Evolutionary conservation across 2,113 vertebrate genomes (phyloP).

Genomic region (pig (Sus scrofa)): DNA sequence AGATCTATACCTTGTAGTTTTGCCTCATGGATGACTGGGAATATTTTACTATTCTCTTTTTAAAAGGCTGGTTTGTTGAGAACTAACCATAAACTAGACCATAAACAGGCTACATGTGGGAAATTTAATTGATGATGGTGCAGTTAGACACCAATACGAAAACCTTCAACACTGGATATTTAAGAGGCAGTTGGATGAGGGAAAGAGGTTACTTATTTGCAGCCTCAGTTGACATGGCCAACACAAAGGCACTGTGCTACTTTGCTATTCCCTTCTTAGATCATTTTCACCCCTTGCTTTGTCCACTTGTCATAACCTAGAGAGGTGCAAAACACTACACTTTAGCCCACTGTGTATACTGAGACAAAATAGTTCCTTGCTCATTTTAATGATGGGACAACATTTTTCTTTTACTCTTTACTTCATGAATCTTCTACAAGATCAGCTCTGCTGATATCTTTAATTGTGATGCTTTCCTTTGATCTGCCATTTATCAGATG

Average conservation of each 20-base stretch:
- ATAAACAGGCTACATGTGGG: background rate
- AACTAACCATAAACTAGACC: background rate
- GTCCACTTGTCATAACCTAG: background rate
- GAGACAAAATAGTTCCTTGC: background rate
- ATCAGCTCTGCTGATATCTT: background rate
- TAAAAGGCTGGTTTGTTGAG: background rate
- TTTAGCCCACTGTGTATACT: background rate
- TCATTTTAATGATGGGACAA: background rate
- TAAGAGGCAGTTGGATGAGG: background rate
- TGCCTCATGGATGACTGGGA: background rate
- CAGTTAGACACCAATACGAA: background rate
- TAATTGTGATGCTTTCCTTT: background rate
- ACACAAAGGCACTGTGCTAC: background rate
- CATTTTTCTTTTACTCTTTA: background rate
- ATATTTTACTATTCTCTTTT: background rate
- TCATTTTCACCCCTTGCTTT: background rate
- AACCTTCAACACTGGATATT: background rate
- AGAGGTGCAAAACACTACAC: background rate
- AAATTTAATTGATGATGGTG: background rate
- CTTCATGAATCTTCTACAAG: background rate
- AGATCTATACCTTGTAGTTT: background rate
- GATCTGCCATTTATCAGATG: background rate
- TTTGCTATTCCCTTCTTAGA: background rate
- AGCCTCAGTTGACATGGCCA: background rate
- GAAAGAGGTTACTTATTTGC: background rate